Evolutionary conservation across 2,113 vertebrate genomes (phyloP), one percentile per base, ranked within the genome.

Genomic region (Chaetura pelagica): DNA sequence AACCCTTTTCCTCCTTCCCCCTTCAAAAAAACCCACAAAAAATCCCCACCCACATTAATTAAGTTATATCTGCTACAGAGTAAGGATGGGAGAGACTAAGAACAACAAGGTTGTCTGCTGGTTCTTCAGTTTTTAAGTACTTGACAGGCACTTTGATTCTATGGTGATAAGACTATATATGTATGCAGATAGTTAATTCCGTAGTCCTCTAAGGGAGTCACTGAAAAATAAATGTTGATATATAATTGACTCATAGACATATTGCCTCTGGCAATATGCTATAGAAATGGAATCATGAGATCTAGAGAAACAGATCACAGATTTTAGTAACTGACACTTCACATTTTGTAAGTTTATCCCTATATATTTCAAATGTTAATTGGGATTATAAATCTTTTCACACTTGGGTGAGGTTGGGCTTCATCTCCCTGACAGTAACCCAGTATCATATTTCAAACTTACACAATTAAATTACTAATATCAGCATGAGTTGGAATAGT

Each of bases 331-430:
- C 80, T 94, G 95, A 87, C 82, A 85, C 86, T 95, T 97, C 48
- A 79, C 54, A 95, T 96, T 97, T 97, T 93, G 71, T 93, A 93
- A 95, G 80, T 89, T 92, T 95, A 83, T 96, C 51, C 68, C 55
- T 94, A 92, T 91, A 86, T 92, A 90, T 95, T 93, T 94, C 78
- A 97, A 97, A 97, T 95, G 90, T 97, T 97, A 97, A 97, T 96
- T 97, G 84, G 92, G 26, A 93, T 93, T 96, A 94, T 97, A 97
- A 95, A 92, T 95, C 72, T 89, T 87, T 69, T 54, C 89, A n/a
- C 40, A 34, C 91, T 91, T 92, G 58, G 34, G 21, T 88, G 32
- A 89, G 75, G 23, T 26, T 80, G 61, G 59, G 42, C 42, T 96
- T 87, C 49, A 68, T 97, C 73, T 95, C 61, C 68, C 89, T 93